Base-by-base conservation (phyloP, 2,113 vertebrate species). In the Epinephelus moara region DNA sequence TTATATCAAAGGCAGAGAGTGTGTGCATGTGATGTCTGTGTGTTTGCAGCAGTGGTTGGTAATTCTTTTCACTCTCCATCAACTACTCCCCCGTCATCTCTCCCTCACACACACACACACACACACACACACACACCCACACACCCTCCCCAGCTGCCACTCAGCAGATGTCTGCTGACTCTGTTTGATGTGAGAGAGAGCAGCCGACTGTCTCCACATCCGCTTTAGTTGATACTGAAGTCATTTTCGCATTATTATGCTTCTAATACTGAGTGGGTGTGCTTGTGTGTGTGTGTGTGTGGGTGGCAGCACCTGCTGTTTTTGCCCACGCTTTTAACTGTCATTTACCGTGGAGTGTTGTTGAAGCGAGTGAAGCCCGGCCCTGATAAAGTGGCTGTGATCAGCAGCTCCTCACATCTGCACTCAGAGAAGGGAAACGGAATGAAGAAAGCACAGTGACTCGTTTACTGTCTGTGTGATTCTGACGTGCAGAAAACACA, bases 351-450 rank as follows among this genome's bases (percentile, higher is more conserved):
- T 45, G 2, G 23, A 77, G 68, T 70, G 56, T 4, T 52, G 64
- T 25, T 57, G 49, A 63, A 75, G 37, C 53, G 50, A 57, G 66
- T n/a, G 19, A 33, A 18, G n/a, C 42, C 37, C 2, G 10, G 60
- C 69, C 69, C 70, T 27, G 45, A 75, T 75, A 18, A 57, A 77
- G 61, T 30, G 49, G 37, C 70, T 71, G 70, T 72, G 55, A 83
- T 73, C 72, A 68, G 55, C 62, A 53, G 49, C 80, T 67, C 66
- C 45, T 80, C 60, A 61, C 76, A 68, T 80, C 69, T 73, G 50
- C 63, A 78, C 33, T 37, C 6, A 0, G 4, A 8, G 18, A 49
- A 23, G 30, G 0, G 62, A 9, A 33, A 64, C 23, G 1, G 55
- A n/a, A 53, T 13, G 18, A 47, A 64, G 47, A 49, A 25, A 62